Evolutionary conservation across 2,113 vertebrate species (phyloP).

Genomic region (Sciurus niger): DNA sequence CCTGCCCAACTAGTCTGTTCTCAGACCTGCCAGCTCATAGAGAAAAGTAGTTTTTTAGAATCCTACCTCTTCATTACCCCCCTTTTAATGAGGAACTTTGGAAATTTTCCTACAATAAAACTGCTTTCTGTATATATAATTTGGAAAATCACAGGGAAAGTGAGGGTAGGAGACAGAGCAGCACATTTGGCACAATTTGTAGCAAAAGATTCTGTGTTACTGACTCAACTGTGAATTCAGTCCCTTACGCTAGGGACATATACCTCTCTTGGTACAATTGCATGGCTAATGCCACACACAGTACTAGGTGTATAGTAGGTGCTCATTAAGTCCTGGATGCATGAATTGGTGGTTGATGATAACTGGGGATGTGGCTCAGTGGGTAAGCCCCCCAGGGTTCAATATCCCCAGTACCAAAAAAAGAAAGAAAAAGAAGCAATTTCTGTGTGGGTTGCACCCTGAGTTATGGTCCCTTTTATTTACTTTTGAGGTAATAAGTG

Average conservation of each 20-base stretch:
- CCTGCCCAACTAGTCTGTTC: neutral
- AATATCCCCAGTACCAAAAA: too few species aligned
- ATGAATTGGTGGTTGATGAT: neutral
- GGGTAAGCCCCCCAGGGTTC: neutral
- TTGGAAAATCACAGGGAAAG: constrained; percentile 19
- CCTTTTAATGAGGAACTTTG: neutral
- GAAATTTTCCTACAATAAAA: constrained; percentile 12
- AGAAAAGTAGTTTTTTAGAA: neutral
- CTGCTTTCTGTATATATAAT: constrained; percentile 4
- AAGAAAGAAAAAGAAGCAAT: neutral
- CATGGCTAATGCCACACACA: neutral
- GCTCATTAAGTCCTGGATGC: neutral
- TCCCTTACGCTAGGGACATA: neutral
- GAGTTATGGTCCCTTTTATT: neutral
- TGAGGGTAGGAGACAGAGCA: neutral
- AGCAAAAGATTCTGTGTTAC: neutral
- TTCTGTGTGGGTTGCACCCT: neutral
- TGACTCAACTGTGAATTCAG: neutral
- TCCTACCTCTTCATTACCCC: neutral
- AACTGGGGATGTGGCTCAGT: neutral
- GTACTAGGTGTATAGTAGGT: neutral
- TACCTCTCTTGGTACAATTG: neutral
- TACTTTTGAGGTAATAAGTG: neutral
- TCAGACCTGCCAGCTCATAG: neutral
- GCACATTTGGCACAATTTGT: neutral